Conservation (phyloP, 2,113 vertebrate species). For the Sceloporus undulatus region DNA sequence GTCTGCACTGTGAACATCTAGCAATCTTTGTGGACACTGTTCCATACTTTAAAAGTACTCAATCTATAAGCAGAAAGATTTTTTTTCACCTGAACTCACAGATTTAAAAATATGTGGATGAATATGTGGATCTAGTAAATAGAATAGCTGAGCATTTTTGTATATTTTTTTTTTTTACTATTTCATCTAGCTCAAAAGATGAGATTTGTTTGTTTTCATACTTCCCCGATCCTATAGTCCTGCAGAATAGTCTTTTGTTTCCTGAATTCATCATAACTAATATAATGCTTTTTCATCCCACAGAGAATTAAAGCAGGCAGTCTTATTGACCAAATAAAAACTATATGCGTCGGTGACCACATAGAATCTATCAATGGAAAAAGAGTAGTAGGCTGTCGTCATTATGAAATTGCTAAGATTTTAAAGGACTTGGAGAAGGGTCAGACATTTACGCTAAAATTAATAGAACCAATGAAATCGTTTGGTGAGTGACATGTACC, state of each 20-base stretch:
- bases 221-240: neutral
- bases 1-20: neutral
- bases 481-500: slow-evolving; percentile 89
- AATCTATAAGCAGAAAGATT: no score
- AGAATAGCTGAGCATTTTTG: neutral
- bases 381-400: slow-evolving; percentile 85
- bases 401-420: slow-evolving; percentile 95
- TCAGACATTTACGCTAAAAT: slow-evolving; percentile 85
- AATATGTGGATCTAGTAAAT: no score
- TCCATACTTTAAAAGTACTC: no score
- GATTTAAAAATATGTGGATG: neutral
- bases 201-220: neutral
- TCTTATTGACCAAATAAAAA: slow-evolving; percentile 87
- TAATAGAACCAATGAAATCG: slow-evolving; percentile 93
- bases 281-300: slow-evolving; percentile 24
- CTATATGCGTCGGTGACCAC: slow-evolving; percentile 91
- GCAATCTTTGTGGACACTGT: no score
- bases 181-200: neutral
- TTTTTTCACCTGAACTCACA: no score
- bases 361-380: slow-evolving; percentile 92
- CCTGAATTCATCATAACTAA: slow-evolving; percentile 5
- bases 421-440: slow-evolving; percentile 90
- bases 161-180: neutral
- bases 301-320: slow-evolving; percentile 94
- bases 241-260: slow-evolving; percentile 5